phyloP scores from a whole-genome alignment of 1,140 invertebrate genomes.

The Conus ventricosus region DNA sequence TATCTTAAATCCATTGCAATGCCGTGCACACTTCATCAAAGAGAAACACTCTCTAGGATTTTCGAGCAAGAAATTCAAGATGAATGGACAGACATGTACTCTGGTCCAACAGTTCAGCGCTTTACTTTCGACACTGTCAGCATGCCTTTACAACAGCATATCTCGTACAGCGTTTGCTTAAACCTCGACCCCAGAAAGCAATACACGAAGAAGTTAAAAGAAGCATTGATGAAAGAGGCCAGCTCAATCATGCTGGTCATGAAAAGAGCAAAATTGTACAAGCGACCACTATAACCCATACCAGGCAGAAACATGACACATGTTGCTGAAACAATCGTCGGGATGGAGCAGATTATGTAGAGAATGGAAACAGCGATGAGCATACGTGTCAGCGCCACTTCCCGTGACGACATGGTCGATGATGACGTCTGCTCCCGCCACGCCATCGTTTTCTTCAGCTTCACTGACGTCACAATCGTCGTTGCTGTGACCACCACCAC shows the following conservation, averaged over 20 bases:
- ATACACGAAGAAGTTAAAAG: slow-evolving; percentile 6
- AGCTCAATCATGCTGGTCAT: not conserved
- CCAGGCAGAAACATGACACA: not conserved
- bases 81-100: too few relatives aligned
- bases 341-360: not conserved
- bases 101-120: too few relatives aligned
- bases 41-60: too few relatives aligned
- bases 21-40: too few relatives aligned
- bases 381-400: not conserved
- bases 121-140: too few relatives aligned
- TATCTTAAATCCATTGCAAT: too few relatives aligned
- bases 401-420: not conserved
- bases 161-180: not conserved
- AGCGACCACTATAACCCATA: not conserved
- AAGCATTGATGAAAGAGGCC: not conserved
- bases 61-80: too few relatives aligned
- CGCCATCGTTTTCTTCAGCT: not conserved
- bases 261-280: not conserved
- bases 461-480: too few relatives aligned
- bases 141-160: too few relatives aligned
- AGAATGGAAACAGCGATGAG: not conserved
- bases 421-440: not conserved
- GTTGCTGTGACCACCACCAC: too few relatives aligned
- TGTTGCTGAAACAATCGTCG: not conserved
- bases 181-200: not conserved